Evolutionary conservation across 2,113 vertebrate species (phyloP), one percentile per base, ranked within the genome.

Genomic region (Aphyosemion australe): DNA sequence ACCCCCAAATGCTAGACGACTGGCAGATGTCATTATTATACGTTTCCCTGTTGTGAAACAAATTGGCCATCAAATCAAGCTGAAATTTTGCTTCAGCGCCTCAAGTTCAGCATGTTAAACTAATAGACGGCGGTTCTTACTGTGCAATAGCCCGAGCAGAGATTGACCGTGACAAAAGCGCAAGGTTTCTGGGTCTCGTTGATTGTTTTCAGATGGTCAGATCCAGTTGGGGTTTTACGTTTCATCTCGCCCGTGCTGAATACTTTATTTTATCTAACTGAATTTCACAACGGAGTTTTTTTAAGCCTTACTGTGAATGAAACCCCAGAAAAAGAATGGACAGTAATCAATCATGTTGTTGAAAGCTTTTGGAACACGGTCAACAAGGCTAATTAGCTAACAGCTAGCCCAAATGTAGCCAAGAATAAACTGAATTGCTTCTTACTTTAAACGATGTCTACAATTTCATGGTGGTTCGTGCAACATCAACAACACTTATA

Each of bases 1-100:
- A 65, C 57, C 73, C 54, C 31, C 42, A 42, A 77, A 77, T 62
- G 72, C 55, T 71, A 20, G 13, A 61, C 65, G 73, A 50, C 65
- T 70, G 68, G 51, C 54, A 34, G 58, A 62, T 64, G 72, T 68
- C 58, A 52, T 84, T 69, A 69, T 83, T 58, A 75, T 34, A 59
- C 2, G 19, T 58, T 18, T 60, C 20, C 68, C 56, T 48, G 68
- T 69, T 64, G 76, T 58, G 47, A 72, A 49, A 70, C 19, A 58
- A 49, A 69, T 57, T 43, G 61, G 8, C 49, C 39, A 60, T 20
- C 48, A 34, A 65, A 66, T 63, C 53, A 53, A 54, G 49, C 53
- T 45, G 61, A 72, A 65, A 43, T 34, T 46, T 45, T 32, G 9
- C 18, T 54, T 31, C 15, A 8, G 21, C 31, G 31, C 7, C 34